These are phyloP conservation scores for Onthophagus taurus DNA, from an alignment of 1,140 invertebrate genomes.

Conservation along the genomic window DNA sequence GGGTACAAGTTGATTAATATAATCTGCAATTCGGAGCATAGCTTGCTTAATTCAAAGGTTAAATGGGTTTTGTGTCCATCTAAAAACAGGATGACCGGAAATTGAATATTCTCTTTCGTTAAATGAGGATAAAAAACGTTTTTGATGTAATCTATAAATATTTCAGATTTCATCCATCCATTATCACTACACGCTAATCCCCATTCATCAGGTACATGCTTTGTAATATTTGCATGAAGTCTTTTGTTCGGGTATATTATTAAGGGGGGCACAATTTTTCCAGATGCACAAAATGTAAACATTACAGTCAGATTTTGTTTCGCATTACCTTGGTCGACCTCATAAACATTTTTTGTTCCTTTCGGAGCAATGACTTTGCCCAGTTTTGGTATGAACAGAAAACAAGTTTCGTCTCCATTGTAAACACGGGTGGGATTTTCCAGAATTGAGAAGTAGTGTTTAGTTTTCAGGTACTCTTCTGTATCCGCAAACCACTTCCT, in stretches of 20 bases:
- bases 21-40: conserved; percentile 19
- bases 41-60: conserved; percentile 18
- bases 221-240: conserved; percentile 21
- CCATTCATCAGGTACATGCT: conserved; percentile 29
- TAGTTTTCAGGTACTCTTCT: not conserved
- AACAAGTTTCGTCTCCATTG: conserved; percentile 35
- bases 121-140: conserved; percentile 32
- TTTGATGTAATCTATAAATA: conserved; percentile 34
- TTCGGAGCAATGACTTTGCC: conserved; percentile 23
- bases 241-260: conserved; percentile 26
- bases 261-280: conserved; percentile 19
- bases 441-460: conserved; percentile 24
- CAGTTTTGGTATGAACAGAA: conserved; percentile 30
- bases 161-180: conserved; percentile 35
- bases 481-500: not conserved
- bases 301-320: conserved; percentile 26
- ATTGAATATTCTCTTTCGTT: not conserved
- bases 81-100: conserved; percentile 23
- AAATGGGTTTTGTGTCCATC: conserved; percentile 29
- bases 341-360: conserved; percentile 22
- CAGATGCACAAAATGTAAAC: conserved; percentile 22
- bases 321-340: conserved; percentile 21
- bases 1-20: conserved; percentile 7
- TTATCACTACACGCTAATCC: conserved; percentile 28
- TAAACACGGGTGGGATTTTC: conserved; percentile 26